Evolutionary conservation across 2,797 vertebrate species (phyloP).

Genomic region (Sebastes aleutianus): DNA sequence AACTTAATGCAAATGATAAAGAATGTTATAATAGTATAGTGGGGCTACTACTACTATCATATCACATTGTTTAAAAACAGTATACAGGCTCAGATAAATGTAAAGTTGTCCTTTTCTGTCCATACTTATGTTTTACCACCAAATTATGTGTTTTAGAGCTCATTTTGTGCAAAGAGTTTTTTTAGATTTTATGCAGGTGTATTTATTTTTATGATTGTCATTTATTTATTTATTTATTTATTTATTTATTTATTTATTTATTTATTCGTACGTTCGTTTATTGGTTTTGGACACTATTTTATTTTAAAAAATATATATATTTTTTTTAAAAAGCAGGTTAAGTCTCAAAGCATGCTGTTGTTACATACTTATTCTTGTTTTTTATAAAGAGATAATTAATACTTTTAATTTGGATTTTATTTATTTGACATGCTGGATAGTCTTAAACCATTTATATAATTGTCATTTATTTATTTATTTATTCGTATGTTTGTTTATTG

Average conservation of each 20-base stretch:
- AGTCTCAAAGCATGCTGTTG: background rate
- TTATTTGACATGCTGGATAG: background rate
- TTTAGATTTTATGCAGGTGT: conserved; percentile 26
- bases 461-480: conserved; percentile 34
- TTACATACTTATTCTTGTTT: background rate
- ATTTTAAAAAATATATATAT: too few species aligned
- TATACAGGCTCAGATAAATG: conserved; percentile 43
- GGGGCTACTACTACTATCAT: conserved; percentile 30
- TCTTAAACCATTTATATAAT: conserved; percentile 5
- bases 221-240: conserved; percentile 32
- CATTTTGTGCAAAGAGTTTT: background rate
- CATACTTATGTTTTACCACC: conserved; percentile 29
- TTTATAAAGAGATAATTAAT: background rate
- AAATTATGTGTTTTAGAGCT: conserved; percentile 16
- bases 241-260: background rate
- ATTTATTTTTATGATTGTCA: conserved; percentile 3
- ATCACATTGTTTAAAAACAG: conserved; percentile 39
- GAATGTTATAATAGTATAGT: conserved; percentile 58
- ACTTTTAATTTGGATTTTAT: too few species aligned
- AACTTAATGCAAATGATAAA: conserved; percentile 56
- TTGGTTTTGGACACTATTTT: background rate
- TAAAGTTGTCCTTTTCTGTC: conserved; percentile 25
- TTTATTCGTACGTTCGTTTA: too few species aligned
- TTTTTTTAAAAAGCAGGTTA: too few species aligned
- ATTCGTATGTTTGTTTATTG: conserved; percentile 7